Percentiles rank a stretch among this genome's conserved stretches.
Evolutionary conservation across 2,888 invertebrate genomes (phyloP).

Genomic region (Mesorhabditis spiculigera): DNA sequence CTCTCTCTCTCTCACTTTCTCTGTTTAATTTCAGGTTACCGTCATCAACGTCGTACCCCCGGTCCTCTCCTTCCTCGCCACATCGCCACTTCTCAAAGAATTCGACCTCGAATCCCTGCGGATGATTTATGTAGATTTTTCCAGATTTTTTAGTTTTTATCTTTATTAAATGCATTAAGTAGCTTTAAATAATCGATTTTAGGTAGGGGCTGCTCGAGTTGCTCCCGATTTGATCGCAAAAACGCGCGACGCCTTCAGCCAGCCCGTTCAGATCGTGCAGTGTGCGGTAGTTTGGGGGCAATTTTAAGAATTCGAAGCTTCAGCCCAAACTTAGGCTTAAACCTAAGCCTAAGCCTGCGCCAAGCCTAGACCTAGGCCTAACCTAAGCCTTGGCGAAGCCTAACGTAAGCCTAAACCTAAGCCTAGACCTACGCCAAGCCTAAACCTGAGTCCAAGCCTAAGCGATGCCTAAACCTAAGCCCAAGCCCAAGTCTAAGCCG

Average conservation of each 20-base stretch:
- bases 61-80: constrained; percentile 30
- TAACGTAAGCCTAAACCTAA: no score
- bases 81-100: neutral
- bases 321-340: no score
- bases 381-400: no score
- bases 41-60: constrained; percentile 41
- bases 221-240: neutral
- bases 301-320: no score
- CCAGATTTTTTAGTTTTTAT: constrained; percentile 26
- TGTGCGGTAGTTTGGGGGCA: constrained; percentile 9
- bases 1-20: no score
- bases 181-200: neutral
- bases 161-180: neutral
- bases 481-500: no score
- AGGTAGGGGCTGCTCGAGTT: neutral
- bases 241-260: neutral
- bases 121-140: neutral
- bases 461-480: no score
- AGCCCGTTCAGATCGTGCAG: constrained; percentile 16
- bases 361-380: no score
- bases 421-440: no score
- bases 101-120: neutral
- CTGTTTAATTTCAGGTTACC: constrained; percentile 26
- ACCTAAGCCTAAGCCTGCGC: no score
- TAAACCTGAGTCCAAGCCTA: no score